Base-by-base conservation (phyloP, 2,113 vertebrate genomes). In the Callipepla squamata region DNA sequence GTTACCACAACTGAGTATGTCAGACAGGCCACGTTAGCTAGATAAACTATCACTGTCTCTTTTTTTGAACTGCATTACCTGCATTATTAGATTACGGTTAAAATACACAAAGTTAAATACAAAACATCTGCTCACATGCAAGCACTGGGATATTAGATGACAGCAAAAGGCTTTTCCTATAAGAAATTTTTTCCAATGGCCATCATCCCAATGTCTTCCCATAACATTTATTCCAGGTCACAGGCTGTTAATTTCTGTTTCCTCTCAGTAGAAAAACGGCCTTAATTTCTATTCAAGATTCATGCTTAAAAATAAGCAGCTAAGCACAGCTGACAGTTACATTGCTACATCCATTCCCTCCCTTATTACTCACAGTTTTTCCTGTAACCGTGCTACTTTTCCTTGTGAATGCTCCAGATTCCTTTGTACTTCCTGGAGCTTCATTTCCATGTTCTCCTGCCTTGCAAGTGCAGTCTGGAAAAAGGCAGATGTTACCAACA, bases 351-450 rank as follows among this genome's bases (percentile, higher is more conserved):
- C 15, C 58, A 45, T 42, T 80, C 7, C 15, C 17, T 72, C 72
- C n/a, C 26, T 28, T 38, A 19, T 16, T 38, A 98, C 98, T 97
- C 97, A 98, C 98, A 98, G 68, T 92, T 98, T 96, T 83, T 94
- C 95, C 86, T 98, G 81, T 26, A 97, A 95, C 18, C 96, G 95
- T 26, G 93, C 82, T 47, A 96, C 85, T 93, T 97, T 96, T 74
- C 96, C 97, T 65, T 96, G 93, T 36, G 97, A 97, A 47, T 97
- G 93, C 21, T 97, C 85, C 5, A 98, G 90, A 63, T 94, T 95
- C 82, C 72, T 97, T 86, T 97, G 96, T 2, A 83, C 92, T 58
- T 78, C 80, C 57, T 96, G 96, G 10, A 97, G 85, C 72, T 98
- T 97, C 74, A 83, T 84, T 82, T 98, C 97, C 96, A 96, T 90